These are phyloP conservation scores for Acanthaster planci DNA, from an alignment of 35 echinoderm and acorn worm genomes.

Conservation along the genomic window DNA sequence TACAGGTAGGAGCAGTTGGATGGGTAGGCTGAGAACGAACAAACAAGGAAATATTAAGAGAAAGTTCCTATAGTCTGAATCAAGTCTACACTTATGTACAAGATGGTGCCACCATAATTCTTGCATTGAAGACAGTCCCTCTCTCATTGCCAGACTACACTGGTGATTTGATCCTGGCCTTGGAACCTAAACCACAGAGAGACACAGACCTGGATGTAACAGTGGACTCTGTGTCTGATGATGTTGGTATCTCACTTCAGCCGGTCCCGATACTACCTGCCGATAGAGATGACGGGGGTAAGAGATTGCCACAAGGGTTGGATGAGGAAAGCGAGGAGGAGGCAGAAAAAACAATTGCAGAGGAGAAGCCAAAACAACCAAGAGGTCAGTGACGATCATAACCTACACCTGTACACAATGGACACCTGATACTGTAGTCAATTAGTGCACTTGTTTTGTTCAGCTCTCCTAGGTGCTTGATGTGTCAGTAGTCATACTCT, in stretches of 20 bases:
- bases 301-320: background rate
- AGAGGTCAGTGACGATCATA: background rate
- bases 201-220: constrained; percentile 84
- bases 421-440: too few relatives aligned
- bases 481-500: too few relatives aligned
- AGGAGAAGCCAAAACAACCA: background rate
- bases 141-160: constrained; percentile 63
- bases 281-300: background rate
- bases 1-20: constrained; percentile 45
- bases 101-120: too few relatives aligned
- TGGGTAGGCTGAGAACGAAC: too few relatives aligned
- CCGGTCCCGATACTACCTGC: background rate
- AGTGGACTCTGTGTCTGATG: constrained; percentile 41
- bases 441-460: too few relatives aligned
- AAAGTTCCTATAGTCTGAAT: too few relatives aligned
- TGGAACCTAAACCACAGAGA: constrained; percentile 66
- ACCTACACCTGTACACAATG: too few relatives aligned
- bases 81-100: too few relatives aligned
- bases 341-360: too few relatives aligned
- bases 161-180: constrained; percentile 83
- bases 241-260: constrained; percentile 9
- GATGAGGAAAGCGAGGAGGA: background rate
- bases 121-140: background rate
- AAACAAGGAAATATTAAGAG: too few relatives aligned
- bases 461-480: too few relatives aligned